These are phyloP conservation scores for Apodemia zela DNA, from an alignment of 2,888 invertebrate genomes.

Conservation along the genomic window DNA sequence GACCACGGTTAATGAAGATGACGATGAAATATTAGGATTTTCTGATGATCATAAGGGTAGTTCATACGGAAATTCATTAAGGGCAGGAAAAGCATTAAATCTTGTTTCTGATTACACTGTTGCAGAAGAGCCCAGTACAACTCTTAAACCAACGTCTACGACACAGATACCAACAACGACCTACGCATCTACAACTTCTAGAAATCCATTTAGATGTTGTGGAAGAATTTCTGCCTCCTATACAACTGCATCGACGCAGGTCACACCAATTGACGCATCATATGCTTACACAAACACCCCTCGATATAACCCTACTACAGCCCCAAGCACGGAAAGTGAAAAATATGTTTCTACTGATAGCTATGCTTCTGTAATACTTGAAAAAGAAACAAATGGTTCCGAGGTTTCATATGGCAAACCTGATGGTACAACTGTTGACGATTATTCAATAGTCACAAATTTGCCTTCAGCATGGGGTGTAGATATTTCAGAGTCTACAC, in stretches of 20 bases:
- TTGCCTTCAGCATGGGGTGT: slow-evolving; percentile 70
- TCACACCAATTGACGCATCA: slow-evolving; percentile 48
- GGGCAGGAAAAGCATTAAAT: slow-evolving; percentile 68
- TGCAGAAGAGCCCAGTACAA: slow-evolving; percentile 44
- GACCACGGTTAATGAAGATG: slow-evolving; percentile 83
- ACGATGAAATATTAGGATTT: slow-evolving; percentile 88
- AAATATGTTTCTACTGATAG: slow-evolving; percentile 48
- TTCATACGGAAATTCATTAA: slow-evolving; percentile 43
- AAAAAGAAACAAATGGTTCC: slow-evolving; percentile 36
- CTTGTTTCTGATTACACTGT: slow-evolving; percentile 45
- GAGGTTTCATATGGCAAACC: slow-evolving; percentile 38
- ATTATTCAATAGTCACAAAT: slow-evolving; percentile 67
- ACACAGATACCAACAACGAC: slow-evolving; percentile 44
- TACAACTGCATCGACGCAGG: slow-evolving; percentile 55
- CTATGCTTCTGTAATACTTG: slow-evolving; percentile 54
- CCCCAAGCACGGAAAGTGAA: slow-evolving; percentile 45
- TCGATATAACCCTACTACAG: slow-evolving; percentile 47
- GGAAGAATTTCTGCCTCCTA: slow-evolving; percentile 71
- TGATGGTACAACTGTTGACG: slow-evolving; percentile 68
- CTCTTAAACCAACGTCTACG: slow-evolving; percentile 39
- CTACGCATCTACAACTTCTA: slow-evolving; percentile 48
- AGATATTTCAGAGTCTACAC: slow-evolving; percentile 51
- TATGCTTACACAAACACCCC: slow-evolving; percentile 74
- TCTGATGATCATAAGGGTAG: slow-evolving; percentile 81
- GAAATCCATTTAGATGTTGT: slow-evolving; percentile 63